Evolutionary conservation across 2,113 vertebrate genomes (phyloP).

Genomic region (Collichthys lucidus): DNA sequence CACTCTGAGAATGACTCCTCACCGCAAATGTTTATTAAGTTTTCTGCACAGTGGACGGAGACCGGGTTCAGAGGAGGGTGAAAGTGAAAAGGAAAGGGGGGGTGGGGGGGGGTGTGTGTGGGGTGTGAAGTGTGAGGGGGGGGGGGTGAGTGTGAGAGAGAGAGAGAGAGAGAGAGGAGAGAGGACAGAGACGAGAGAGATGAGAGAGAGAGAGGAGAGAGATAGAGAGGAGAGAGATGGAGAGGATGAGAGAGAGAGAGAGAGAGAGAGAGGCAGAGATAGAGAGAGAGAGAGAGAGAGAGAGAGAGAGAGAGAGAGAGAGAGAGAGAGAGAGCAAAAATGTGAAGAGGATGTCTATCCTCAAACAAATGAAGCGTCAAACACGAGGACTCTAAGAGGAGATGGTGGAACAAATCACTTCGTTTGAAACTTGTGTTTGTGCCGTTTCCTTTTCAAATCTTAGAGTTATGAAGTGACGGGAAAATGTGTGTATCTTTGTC

Average conservation of each 20-base stretch:
- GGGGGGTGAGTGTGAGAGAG: too few relatives aligned
- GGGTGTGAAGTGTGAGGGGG: too few relatives aligned
- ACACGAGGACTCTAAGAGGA: background rate
- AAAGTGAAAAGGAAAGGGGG: conserved; percentile 78
- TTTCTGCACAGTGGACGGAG: conserved; percentile 69
- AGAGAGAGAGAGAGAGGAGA: too few relatives aligned
- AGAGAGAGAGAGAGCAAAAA: conserved; percentile 1
- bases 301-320: conserved; percentile 30
- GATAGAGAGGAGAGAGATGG: too few relatives aligned
- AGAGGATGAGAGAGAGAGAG: too few relatives aligned
- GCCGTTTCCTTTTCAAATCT: conserved; percentile 8
- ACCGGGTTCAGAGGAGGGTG: conserved; percentile 75
- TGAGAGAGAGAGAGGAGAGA: too few relatives aligned
- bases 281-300: background rate
- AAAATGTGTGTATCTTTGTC: background rate
- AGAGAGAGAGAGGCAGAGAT: too few relatives aligned
- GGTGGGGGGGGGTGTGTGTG: too few relatives aligned
- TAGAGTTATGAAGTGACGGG: conserved; percentile 9
- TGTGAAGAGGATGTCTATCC: conserved; percentile 51
- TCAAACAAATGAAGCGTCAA: conserved; percentile 43
- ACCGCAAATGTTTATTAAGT: conserved; percentile 74
- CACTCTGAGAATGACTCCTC: conserved; percentile 65
- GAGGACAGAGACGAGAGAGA: too few relatives aligned
- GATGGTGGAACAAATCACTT: conserved; percentile 35
- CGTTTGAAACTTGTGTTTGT: background rate